A percentile compares a stretch with the other conserved stretches of the same genome.
Conservation (phyloP, 2,113 vertebrate species). For the Cyanistes caeruleus region DNA sequence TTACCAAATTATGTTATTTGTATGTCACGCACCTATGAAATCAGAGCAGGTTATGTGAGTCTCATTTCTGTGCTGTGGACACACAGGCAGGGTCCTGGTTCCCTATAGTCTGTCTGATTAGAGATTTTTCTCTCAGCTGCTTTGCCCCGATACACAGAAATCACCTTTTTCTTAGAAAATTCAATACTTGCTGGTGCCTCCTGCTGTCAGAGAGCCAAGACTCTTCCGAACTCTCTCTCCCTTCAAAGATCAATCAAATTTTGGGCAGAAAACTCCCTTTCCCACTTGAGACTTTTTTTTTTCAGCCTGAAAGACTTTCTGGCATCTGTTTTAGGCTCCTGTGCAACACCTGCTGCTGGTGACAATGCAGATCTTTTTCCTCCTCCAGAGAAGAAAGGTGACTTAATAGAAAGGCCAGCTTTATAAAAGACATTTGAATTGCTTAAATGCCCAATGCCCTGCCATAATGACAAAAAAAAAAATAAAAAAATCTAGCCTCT, state of each 20-base stretch:
- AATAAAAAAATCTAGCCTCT: background rate
- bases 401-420: background rate
- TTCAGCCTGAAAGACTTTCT: slow-evolving; percentile 32
- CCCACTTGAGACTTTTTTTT: slow-evolving; percentile 15
- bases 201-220: slow-evolving; percentile 41
- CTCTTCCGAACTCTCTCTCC: slow-evolving; percentile 31
- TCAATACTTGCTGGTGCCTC: slow-evolving; percentile 37
- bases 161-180: slow-evolving; percentile 41
- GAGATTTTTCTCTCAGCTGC: slow-evolving; percentile 16
- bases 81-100: background rate
- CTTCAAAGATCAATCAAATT: slow-evolving; percentile 53
- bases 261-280: slow-evolving; percentile 10
- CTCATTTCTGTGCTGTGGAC: background rate
- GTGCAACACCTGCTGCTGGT: slow-evolving; percentile 30
- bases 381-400: background rate
- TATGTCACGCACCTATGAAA: background rate
- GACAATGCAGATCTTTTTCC: background rate
- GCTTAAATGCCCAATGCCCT: background rate
- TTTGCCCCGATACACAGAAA: background rate
- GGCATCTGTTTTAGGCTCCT: slow-evolving; percentile 30
- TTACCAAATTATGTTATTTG: background rate
- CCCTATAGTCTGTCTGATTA: background rate
- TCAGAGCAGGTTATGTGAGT: background rate
- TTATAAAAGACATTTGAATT: background rate
- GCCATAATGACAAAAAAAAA: background rate